These are phyloP conservation scores for Gymnocypris eckloni DNA, from an alignment of 2,797 vertebrate genomes.

Conservation along the genomic window DNA sequence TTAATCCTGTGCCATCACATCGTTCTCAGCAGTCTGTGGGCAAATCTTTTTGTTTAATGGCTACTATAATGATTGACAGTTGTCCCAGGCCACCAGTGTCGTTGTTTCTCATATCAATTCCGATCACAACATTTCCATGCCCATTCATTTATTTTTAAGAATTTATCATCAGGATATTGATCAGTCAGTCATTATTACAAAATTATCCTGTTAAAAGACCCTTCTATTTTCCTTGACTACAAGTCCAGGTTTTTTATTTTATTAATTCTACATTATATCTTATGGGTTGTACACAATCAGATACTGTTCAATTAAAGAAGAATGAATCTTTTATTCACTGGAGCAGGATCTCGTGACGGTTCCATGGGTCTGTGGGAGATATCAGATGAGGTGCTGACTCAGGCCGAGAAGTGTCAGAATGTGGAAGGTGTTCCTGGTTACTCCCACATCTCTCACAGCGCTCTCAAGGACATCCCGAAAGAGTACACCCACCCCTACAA, in stretches of 20 bases:
- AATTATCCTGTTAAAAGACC: not conserved
- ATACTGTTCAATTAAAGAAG: not conserved
- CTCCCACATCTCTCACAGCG: slow-evolving; percentile 92
- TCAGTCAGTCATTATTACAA: not conserved
- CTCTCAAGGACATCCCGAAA: slow-evolving; percentile 96
- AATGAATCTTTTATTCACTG: not conserved
- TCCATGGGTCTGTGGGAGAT: slow-evolving; percentile 99
- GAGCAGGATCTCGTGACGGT: slow-evolving; percentile 92
- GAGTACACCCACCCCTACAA: slow-evolving; percentile 96
- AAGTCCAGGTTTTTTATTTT: not conserved
- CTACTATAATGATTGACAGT: too few relatives aligned
- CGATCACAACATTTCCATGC: not conserved
- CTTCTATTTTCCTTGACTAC: not conserved
- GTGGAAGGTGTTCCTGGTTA: slow-evolving; percentile 89
- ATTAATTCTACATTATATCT: not conserved
- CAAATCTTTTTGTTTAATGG: too few relatives aligned
- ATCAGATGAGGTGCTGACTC: slow-evolving; percentile 89
- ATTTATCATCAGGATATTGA: not conserved
- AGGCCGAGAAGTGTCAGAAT: slow-evolving; percentile 82
- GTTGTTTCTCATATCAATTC: not conserved
- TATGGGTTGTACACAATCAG: not conserved
- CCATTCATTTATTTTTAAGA: not conserved
- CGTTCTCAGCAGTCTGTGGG: too few relatives aligned
- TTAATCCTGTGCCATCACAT: too few relatives aligned
- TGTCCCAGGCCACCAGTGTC: too few relatives aligned